These are phyloP conservation scores for Lysiphlebus fabarum DNA, from an alignment of 1,140 invertebrate genomes.

Conservation along the genomic window DNA sequence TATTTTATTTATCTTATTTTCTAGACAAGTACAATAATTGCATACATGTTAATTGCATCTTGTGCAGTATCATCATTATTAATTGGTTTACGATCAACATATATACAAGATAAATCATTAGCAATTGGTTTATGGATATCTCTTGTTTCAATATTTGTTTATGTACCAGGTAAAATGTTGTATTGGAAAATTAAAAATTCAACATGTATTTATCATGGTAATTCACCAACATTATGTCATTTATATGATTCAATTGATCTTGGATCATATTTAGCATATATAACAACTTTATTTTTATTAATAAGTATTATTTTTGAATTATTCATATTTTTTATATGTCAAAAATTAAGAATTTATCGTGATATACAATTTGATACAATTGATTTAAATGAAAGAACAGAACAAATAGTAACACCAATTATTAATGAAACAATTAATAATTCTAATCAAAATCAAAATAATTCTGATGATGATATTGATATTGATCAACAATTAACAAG, in stretches of 20 bases:
- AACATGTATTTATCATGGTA: constrained; percentile 43
- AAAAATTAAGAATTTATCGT: constrained; percentile 38
- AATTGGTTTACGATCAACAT: constrained; percentile 57
- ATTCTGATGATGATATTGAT: background rate
- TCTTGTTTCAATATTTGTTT: constrained; percentile 54
- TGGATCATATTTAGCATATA: constrained; percentile 41
- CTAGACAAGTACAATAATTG: constrained; percentile 37
- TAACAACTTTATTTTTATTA: constrained; percentile 36
- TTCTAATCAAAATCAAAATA: background rate
- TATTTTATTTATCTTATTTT: constrained; percentile 17
- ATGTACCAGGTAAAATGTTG: constrained; percentile 57
- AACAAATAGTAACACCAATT: constrained; percentile 30
- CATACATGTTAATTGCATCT: constrained; percentile 42
- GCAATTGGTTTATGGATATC: constrained; percentile 60
- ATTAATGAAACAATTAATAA: constrained; percentile 15
- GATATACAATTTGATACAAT: constrained; percentile 17
- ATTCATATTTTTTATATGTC: constrained; percentile 35
- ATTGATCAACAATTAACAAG: background rate
- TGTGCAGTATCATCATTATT: constrained; percentile 58
- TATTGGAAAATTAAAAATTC: constrained; percentile 53
- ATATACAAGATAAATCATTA: constrained; percentile 59
- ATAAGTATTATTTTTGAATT: constrained; percentile 35
- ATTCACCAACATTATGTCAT: constrained; percentile 31
- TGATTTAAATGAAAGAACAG: constrained; percentile 22
- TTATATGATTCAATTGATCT: constrained; percentile 37